Percentiles rank a stretch among this genome's conserved stretches.
Conservation (phyloP, 1,140 invertebrate genomes). For the Zaprionus ghesquierei region DNA sequence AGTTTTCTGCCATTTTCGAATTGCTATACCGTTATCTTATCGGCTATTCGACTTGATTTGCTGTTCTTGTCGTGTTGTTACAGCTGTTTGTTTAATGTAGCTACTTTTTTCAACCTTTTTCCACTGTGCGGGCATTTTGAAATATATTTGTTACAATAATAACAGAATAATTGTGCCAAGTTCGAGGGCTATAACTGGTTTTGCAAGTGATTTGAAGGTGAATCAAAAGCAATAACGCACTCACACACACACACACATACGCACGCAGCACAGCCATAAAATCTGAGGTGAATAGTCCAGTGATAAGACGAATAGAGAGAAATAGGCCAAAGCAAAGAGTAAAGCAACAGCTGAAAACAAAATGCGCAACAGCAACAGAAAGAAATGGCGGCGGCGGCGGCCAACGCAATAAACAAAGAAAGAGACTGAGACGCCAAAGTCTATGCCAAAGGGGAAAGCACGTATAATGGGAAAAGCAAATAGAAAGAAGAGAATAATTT, state of each 20-base stretch:
- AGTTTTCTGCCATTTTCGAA: conserved; percentile 36
- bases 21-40: conserved; percentile 60
- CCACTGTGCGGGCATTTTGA: conserved; percentile 13
- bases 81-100: background rate
- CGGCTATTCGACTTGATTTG: conserved; percentile 56
- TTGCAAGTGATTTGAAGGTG: conserved; percentile 44
- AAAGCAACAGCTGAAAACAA: conserved; percentile 33
- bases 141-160: conserved; percentile 16
- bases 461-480: conserved; percentile 15
- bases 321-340: conserved; percentile 59
- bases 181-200: conserved; percentile 65
- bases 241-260: background rate
- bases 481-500: conserved; percentile 10
- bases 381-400: conserved; percentile 12
- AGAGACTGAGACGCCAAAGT: conserved; percentile 20
- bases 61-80: conserved; percentile 11
- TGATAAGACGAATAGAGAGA: conserved; percentile 58
- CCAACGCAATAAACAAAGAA: conserved; percentile 47
- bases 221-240: conserved; percentile 35
- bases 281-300: conserved; percentile 2
- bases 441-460: conserved; percentile 6
- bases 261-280: background rate
- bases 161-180: conserved; percentile 46
- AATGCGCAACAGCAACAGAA: conserved; percentile 36
- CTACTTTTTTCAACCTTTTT: background rate